These are phyloP conservation scores for Hirundichthys speculiger DNA, from an alignment of 2,113 vertebrate species.

Conservation along the genomic window DNA sequence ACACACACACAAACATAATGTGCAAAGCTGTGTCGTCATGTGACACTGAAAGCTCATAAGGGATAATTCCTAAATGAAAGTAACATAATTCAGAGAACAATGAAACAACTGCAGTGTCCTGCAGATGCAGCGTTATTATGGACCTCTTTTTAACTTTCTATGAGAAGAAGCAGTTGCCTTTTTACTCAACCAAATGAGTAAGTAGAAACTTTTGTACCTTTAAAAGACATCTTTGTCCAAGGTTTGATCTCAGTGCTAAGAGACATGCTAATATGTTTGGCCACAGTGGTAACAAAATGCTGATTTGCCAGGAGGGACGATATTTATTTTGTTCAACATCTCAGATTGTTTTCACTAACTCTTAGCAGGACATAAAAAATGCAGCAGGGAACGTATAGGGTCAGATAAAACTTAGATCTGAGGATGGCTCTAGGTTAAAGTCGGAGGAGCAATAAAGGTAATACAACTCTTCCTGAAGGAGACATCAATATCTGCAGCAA, in stretches of 20 bases:
- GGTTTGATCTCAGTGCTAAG: slow-evolving; percentile 3
- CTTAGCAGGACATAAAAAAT: not conserved
- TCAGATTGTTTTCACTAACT: not conserved
- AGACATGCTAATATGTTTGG: not conserved
- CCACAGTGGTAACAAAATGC: not conserved
- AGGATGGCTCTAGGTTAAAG: not conserved
- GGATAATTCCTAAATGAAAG: slow-evolving; percentile 19
- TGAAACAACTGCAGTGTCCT: slow-evolving; percentile 23
- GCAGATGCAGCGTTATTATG: not conserved
- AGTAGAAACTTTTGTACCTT: not conserved
- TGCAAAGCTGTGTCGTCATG: slow-evolving; percentile 13
- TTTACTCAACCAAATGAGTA: not conserved
- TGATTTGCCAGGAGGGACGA: not conserved
- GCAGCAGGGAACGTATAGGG: not conserved
- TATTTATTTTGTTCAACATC: not conserved
- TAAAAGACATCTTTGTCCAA: not conserved
- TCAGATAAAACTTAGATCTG: not conserved
- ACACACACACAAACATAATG: slow-evolving; percentile 22
- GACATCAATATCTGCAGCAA: not conserved
- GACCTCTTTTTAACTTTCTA: slow-evolving; percentile 13
- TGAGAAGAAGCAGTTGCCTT: not conserved
- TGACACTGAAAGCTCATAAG: slow-evolving; percentile 23
- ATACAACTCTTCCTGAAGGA: not conserved
- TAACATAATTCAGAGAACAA: slow-evolving; percentile 27
- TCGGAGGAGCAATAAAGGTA: not conserved